Evolutionary conservation across 2,797 vertebrate species (phyloP).

Genomic region (Sciurus carolinensis): DNA sequence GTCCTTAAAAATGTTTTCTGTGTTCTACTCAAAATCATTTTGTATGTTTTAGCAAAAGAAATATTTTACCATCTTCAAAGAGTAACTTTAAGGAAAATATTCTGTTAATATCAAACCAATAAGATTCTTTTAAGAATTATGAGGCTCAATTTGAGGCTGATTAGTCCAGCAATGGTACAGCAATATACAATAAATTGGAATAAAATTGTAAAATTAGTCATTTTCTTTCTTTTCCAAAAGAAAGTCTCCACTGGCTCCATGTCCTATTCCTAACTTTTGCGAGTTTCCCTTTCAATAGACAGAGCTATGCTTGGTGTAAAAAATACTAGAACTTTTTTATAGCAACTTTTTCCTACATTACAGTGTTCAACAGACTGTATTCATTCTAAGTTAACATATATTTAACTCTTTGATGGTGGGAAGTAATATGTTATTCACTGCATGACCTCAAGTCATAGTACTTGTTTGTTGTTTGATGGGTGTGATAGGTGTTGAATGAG

Average conservation of each 20-base stretch:
- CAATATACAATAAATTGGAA: not conserved
- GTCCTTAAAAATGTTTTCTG: not conserved
- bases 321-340: not conserved
- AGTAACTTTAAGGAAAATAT: not conserved
- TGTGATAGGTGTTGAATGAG: not conserved
- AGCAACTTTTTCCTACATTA: not conserved
- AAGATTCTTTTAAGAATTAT: slow-evolving; percentile 32
- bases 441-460: not conserved
- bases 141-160: not conserved
- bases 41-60: not conserved
- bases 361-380: not conserved
- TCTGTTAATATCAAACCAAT: not conserved
- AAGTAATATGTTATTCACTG: not conserved
- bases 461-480: not conserved
- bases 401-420: not conserved
- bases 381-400: not conserved
- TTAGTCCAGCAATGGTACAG: not conserved
- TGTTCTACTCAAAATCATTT: not conserved
- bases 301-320: not conserved
- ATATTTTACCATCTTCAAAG: not conserved
- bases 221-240: slow-evolving; percentile 12
- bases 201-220: not conserved
- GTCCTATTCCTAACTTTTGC: not conserved
- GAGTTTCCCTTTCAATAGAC: not conserved
- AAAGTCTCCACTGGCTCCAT: not conserved